Conservation (phyloP, 1,140 invertebrate species). For the Tetragnatha versicolor region DNA sequence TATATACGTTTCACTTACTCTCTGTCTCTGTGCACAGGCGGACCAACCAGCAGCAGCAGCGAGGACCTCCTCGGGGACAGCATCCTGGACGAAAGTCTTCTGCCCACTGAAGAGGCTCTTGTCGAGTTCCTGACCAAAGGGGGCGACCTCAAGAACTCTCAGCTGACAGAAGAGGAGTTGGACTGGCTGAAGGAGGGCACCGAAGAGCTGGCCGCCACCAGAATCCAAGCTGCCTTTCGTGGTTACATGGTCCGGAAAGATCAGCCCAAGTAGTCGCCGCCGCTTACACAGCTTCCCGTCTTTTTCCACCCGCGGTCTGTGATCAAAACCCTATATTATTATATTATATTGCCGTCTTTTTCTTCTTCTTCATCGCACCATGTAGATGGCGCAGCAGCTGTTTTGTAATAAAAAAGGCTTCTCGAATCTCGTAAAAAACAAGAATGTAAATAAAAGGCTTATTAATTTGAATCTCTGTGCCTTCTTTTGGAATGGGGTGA, state of each 20-base stretch:
- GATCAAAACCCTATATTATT: no score
- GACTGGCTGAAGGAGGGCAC: conserved; percentile 22
- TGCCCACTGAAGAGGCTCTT: conserved; percentile 3
- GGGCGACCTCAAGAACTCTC: conserved; percentile 9
- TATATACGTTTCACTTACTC: not conserved
- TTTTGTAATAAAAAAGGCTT: conserved; percentile 21
- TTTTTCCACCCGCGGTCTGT: conserved; percentile 20
- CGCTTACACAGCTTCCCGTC: not conserved
- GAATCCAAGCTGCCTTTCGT: conserved; percentile 77
- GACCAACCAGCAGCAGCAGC: not conserved
- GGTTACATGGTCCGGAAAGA: conserved; percentile 75
- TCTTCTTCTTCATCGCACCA: conserved; percentile 22
- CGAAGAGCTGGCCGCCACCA: conserved; percentile 71
- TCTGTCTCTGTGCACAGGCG: not conserved
- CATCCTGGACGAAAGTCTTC: conserved; percentile 3
- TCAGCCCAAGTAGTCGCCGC: conserved; percentile 50
- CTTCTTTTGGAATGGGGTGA: no score
- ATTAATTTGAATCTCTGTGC: conserved; percentile 13
- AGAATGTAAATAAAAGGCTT: conserved; percentile 44
- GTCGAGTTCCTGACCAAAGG: conserved; percentile 10
- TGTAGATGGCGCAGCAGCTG: not conserved
- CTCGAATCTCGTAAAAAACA: conserved; percentile 18
- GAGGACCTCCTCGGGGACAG: conserved; percentile 16
- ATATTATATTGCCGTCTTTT: not conserved
- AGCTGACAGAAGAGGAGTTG: conserved; percentile 38